Percentiles rank a stretch among this genome's conserved stretches.
Conservation (phyloP, 1,140 invertebrate genomes). For the Aphelinus certus region DNA sequence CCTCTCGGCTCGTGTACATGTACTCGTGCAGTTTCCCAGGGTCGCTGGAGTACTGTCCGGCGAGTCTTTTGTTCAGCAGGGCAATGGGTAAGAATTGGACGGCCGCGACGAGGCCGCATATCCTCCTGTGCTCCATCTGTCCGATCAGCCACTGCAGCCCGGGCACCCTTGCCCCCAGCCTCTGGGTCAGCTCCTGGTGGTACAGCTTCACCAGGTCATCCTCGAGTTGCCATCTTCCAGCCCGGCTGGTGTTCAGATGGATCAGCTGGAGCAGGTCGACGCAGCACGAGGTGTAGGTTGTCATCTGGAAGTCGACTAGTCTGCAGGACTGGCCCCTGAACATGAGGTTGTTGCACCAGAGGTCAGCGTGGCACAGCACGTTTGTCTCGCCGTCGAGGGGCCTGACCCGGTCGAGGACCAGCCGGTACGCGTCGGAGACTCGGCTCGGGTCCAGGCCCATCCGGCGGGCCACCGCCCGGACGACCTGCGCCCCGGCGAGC, state of each 20-base stretch:
- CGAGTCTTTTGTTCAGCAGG: background rate
- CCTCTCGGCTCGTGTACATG: slow-evolving; percentile 1
- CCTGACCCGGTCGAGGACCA: background rate
- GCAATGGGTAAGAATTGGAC: slow-evolving; percentile 14
- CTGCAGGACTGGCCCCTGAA: background rate
- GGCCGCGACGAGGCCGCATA: slow-evolving; percentile 7
- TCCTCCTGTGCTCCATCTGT: background rate
- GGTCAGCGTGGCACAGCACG: slow-evolving; percentile 13
- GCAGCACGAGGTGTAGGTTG: background rate
- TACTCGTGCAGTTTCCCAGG: background rate
- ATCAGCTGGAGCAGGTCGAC: background rate
- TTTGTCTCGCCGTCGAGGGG: background rate
- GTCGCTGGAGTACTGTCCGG: background rate
- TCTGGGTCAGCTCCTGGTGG: background rate
- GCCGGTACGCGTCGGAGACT: background rate
- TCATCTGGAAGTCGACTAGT: slow-evolving; percentile 23
- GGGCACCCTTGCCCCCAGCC: no score
- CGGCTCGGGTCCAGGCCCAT: background rate
- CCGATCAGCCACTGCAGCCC: no score
- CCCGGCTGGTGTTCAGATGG: background rate
- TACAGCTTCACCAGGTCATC: background rate
- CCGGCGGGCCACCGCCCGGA: background rate
- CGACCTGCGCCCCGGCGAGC: background rate
- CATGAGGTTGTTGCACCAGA: slow-evolving; percentile 27
- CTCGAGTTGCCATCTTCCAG: background rate